Evolutionary conservation across 2,797 vertebrate genomes (phyloP).

Genomic region (Menidia menidia): DNA sequence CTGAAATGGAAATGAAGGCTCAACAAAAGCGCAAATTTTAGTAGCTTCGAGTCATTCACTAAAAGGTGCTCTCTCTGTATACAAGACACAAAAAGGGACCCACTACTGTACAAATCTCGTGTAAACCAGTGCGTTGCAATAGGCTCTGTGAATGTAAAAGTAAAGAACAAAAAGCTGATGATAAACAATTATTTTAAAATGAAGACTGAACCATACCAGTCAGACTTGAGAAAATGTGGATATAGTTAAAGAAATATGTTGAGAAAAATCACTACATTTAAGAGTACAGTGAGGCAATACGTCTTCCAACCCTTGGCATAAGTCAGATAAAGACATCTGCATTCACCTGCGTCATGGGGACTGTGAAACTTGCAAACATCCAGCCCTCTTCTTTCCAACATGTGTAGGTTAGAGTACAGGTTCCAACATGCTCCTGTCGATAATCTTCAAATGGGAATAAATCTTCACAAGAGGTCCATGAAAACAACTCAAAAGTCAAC

Average conservation of each 20-base stretch:
- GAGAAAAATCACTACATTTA: no score
- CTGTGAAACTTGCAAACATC: conserved; percentile 58
- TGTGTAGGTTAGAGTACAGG: conserved; percentile 46
- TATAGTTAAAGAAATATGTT: not conserved
- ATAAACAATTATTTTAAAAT: not conserved
- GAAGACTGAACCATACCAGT: not conserved
- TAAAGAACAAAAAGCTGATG: not conserved
- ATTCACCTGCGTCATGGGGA: conserved; percentile 78
- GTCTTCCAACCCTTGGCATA: not conserved
- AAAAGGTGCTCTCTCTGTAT: conserved; percentile 47
- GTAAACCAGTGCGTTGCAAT: not conserved
- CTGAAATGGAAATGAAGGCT: conserved; percentile 62
- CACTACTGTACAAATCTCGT: not conserved
- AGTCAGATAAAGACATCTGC: conserved; percentile 44
- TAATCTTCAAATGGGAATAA: conserved; percentile 20
- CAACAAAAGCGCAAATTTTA: conserved; percentile 64
- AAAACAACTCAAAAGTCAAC: conserved; percentile 15
- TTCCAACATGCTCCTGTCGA: conserved; percentile 34
- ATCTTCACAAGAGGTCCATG: conserved; percentile 11
- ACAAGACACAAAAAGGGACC: conserved; percentile 13
- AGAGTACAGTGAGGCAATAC: not conserved
- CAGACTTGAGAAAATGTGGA: not conserved
- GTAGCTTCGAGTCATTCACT: conserved; percentile 32
- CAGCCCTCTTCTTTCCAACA: conserved; percentile 53
- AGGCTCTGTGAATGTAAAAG: not conserved